A percentile compares a stretch with the other conserved stretches of the same genome.
Conservation (phyloP, 2,888 invertebrate species). For the Drosophila atripex region DNA sequence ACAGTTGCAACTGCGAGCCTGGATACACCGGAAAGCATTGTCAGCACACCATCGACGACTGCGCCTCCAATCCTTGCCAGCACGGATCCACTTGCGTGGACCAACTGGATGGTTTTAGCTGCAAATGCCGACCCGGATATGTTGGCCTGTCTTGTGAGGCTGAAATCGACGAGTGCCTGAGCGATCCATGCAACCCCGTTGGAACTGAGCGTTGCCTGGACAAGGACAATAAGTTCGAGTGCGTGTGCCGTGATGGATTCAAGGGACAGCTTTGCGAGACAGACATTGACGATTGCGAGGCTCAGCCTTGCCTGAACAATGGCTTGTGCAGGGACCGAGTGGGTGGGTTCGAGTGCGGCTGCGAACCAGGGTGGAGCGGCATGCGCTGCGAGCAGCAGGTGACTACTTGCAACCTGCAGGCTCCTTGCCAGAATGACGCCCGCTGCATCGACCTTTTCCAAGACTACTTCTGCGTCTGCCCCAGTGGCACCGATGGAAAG, state of each 20-base stretch:
- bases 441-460: slow-evolving; percentile 95
- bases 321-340: slow-evolving; percentile 94
- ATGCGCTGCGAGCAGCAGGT: slow-evolving; percentile 93
- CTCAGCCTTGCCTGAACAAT: slow-evolving; percentile 94
- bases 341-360: slow-evolving; percentile 92
- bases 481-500: slow-evolving; percentile 97
- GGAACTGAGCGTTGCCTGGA: slow-evolving; percentile 96
- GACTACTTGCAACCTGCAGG: slow-evolving; percentile 90
- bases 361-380: slow-evolving; percentile 94
- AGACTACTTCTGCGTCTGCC: slow-evolving; percentile 87
- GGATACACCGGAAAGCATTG: slow-evolving; percentile 97
- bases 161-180: slow-evolving; percentile 95
- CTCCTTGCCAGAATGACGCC: slow-evolving; percentile 96
- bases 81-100: slow-evolving; percentile 95
- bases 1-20: slow-evolving; percentile 94
- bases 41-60: slow-evolving; percentile 96
- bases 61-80: slow-evolving; percentile 94
- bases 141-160: slow-evolving; percentile 97
- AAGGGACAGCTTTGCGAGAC: slow-evolving; percentile 92
- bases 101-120: slow-evolving; percentile 94
- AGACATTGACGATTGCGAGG: slow-evolving; percentile 94
- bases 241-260: slow-evolving; percentile 95
- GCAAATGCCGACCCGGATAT: slow-evolving; percentile 96
- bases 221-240: slow-evolving; percentile 93
- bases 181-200: slow-evolving; percentile 94